Evolutionary conservation across 2,113 vertebrate species (phyloP).

Genomic region (Ondatra zibethicus): DNA sequence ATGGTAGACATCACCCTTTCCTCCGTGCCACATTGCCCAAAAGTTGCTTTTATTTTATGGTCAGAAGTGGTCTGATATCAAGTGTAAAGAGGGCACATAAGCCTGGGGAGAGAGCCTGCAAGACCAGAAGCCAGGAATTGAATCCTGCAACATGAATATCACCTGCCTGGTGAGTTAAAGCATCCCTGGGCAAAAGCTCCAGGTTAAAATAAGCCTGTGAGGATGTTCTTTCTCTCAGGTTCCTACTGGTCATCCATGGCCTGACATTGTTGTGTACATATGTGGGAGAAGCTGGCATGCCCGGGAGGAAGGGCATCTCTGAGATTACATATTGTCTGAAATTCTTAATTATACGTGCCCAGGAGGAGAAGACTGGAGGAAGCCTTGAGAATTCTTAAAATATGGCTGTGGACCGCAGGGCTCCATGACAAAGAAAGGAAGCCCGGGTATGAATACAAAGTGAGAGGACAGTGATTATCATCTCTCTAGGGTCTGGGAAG

Average conservation of each 20-base stretch:
- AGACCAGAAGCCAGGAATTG: background rate
- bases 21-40: background rate
- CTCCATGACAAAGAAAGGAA: background rate
- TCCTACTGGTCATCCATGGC: background rate
- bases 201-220: constrained; percentile 32
- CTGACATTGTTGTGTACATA: background rate
- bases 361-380: background rate
- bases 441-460: background rate
- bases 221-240: constrained; percentile 32
- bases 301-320: background rate
- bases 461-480: background rate
- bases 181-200: background rate
- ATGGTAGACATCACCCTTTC: background rate
- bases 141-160: constrained; percentile 10
- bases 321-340: constrained; percentile 23
- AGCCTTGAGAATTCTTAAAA: constrained; percentile 7
- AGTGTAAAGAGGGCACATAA: background rate
- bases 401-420: background rate
- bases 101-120: background rate
- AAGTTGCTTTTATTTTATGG: constrained; percentile 3
- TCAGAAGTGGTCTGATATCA: background rate
- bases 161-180: background rate
- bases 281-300: background rate
- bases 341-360: constrained; percentile 13
- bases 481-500: background rate